phyloP scores from a whole-genome alignment of 1,140 invertebrate genomes.

The Odontomachus brunneus region DNA sequence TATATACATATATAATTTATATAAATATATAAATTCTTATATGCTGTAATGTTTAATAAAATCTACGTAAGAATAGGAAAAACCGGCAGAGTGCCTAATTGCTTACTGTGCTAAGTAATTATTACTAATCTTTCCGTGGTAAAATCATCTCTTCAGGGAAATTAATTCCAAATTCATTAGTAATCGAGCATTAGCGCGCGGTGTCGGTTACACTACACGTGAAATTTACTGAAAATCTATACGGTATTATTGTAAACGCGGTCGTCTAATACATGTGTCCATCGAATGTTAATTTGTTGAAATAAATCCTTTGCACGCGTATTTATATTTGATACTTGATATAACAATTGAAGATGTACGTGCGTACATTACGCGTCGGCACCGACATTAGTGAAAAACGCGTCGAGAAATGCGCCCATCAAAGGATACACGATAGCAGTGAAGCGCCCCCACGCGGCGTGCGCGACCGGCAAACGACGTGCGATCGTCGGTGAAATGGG shows the following conservation, averaged over 20 bases:
- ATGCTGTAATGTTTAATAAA: no score
- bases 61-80: no score
- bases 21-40: no score
- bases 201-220: background rate
- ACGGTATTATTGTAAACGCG: background rate
- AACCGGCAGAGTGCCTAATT: no score
- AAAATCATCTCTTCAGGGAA: no score
- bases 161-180: background rate
- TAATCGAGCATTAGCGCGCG: background rate
- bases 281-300: background rate
- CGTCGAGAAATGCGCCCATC: background rate
- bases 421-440: conserved; percentile 21
- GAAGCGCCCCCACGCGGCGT: background rate
- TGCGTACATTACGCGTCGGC: background rate
- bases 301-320: background rate
- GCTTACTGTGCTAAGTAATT: no score
- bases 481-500: conserved; percentile 5
- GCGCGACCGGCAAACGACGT: background rate
- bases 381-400: no score
- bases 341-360: background rate
- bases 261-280: no score
- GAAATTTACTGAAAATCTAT: background rate
- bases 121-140: no score
- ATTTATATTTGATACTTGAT: conserved; percentile 9
- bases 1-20: no score